Conservation (phyloP, 2,888 invertebrate genomes). For the Octonoba sinensis region DNA sequence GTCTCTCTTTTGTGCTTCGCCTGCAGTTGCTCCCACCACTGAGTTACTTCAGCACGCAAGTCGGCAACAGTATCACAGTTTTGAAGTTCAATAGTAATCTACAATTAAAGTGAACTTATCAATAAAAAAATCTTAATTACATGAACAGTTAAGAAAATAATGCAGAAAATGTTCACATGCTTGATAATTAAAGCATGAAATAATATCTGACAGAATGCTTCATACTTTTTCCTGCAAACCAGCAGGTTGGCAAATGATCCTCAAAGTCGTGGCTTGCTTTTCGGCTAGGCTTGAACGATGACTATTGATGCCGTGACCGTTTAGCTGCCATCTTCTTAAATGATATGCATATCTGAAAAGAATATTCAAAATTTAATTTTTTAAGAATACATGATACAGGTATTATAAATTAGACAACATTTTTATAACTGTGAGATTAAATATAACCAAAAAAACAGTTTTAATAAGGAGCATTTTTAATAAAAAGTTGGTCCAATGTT, state of each 20-base stretch:
- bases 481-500: too few species aligned
- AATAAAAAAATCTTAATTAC: not conserved
- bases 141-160: too few species aligned
- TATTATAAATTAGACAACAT: not conserved
- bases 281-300: conserved; percentile 79
- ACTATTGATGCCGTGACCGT: conserved; percentile 83
- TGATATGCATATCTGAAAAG: conserved; percentile 84
- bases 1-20: conserved; percentile 68
- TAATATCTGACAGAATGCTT: too few species aligned
- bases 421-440: too few species aligned
- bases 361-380: not conserved
- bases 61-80: conserved; percentile 92
- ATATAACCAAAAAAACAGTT: too few species aligned
- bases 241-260: conserved; percentile 88
- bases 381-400: not conserved
- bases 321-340: conserved; percentile 88
- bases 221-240: conserved; percentile 83
- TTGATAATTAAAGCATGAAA: too few species aligned
- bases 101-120: not conserved
- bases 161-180: too few species aligned
- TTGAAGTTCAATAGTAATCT: conserved; percentile 82
- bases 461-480: too few species aligned
- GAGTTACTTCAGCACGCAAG: conserved; percentile 92
- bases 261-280: conserved; percentile 78
- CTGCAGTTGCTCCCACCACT: conserved; percentile 86